Evolutionary conservation across 2,113 vertebrate genomes (phyloP).

Genomic region (Proterorhinus semilunaris): DNA sequence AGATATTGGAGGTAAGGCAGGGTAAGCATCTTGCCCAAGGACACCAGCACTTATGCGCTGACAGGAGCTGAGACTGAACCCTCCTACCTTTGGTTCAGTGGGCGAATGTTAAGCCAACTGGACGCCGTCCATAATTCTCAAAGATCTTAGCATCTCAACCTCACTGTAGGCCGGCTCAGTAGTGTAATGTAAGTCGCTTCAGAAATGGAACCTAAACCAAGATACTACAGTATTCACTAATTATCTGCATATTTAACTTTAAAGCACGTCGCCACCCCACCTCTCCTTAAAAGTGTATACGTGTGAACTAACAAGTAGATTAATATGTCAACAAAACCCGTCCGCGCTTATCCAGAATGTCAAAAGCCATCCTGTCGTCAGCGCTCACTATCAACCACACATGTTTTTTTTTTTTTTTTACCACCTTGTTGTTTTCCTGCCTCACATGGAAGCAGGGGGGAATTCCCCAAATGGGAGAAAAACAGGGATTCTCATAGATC

Average conservation of each 20-base stretch:
- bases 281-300: not conserved
- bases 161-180: too few relatives aligned
- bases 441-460: constrained; percentile 34
- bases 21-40: too few relatives aligned
- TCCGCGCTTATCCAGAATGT: constrained; percentile 21
- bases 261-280: not conserved
- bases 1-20: not conserved
- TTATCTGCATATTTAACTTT: too few relatives aligned
- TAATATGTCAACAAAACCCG: not conserved
- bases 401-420: constrained; percentile 24
- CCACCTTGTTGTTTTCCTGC: constrained; percentile 13
- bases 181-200: too few relatives aligned
- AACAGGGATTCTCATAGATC: constrained; percentile 49
- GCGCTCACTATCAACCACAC: constrained; percentile 42
- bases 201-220: too few relatives aligned
- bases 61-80: too few relatives aligned
- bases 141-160: too few relatives aligned
- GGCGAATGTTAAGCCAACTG: too few relatives aligned
- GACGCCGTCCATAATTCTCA: too few relatives aligned
- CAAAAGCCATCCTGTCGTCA: constrained; percentile 49
- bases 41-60: too few relatives aligned
- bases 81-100: too few relatives aligned
- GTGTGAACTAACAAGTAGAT: not conserved
- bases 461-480: constrained; percentile 65
- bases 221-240: too few relatives aligned